Evolutionary conservation across 2,888 invertebrate genomes (phyloP).

Genomic region (Idaea dimidiata): DNA sequence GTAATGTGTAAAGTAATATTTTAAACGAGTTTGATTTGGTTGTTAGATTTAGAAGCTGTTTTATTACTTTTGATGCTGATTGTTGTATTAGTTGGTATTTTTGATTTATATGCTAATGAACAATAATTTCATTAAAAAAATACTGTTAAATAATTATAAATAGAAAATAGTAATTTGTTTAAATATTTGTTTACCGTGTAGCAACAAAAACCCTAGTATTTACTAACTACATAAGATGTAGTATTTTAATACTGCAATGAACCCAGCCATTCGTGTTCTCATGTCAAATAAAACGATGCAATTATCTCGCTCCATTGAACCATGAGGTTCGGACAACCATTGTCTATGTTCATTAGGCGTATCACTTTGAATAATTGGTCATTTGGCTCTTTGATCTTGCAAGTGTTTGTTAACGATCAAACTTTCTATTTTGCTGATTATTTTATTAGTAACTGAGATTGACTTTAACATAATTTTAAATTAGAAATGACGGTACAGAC

Average conservation of each 20-base stretch:
- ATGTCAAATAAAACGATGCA: constrained; percentile 65
- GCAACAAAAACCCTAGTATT: neutral
- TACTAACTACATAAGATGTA: neutral
- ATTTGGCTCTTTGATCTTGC: constrained; percentile 10
- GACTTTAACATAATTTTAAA: too few species aligned
- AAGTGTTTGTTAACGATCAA: constrained; percentile 18
- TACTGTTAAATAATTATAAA: too few species aligned
- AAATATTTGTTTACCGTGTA: too few species aligned
- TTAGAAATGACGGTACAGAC: too few species aligned
- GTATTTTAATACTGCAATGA: constrained; percentile 11
- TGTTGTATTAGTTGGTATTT: neutral
- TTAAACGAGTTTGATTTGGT: constrained; percentile 1
- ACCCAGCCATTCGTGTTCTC: constrained; percentile 52
- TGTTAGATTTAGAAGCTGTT: neutral
- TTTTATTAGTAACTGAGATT: neutral
- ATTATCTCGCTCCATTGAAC: constrained; percentile 75
- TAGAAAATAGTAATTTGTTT: too few species aligned
- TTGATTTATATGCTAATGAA: neutral
- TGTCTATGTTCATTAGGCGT: constrained; percentile 61
- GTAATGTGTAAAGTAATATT: constrained; percentile 1
- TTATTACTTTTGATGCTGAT: neutral
- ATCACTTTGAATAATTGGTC: constrained; percentile 39
- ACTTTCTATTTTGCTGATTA: constrained; percentile 9
- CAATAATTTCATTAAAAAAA: too few species aligned
- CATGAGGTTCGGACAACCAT: constrained; percentile 49